Evolutionary conservation across 2,797 vertebrate species (phyloP), one percentile per base, ranked within the genome.

Genomic region (Falco rusticolus): DNA sequence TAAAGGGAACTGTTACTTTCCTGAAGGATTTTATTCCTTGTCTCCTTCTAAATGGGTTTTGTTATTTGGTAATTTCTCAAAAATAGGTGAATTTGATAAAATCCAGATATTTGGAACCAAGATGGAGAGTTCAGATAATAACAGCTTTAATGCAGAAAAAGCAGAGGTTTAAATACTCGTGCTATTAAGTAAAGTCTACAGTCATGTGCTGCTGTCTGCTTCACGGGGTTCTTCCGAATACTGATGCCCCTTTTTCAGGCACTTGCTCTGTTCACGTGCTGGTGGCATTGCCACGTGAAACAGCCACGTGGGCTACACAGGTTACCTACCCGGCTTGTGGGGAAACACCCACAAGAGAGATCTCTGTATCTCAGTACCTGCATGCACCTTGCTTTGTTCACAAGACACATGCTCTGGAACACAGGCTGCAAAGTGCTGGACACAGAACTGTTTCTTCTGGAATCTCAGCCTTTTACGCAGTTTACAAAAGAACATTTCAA

Each of bases 81-180:
- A 92, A 96, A 91, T 87, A 66, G 79, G 93, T 96, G 94, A 81
- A 86, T 91, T 92, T 97, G 95, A 96, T 87, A 95, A 96, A 94
- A 87, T 84, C 90, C 94, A 97, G 96, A 91, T 95, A 96, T 92
- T 92, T 96, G 90, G 92, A 96, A 95, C 88, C 15, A 87, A 89
- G 54, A 75, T 37, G 84, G 63, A 84, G 78, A 61, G 68, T 74
- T 92, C 89, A 83, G 78, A 93, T 94, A 92, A 75, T 77, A 92
- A 57, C 60, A 87, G 50, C 54, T 94, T 83, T 77, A 95, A 71
- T 93, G 90, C 81, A 87, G 68, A 50, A 83, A 89, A 94, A 89
- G 10, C 22, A 83, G 64, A 80, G 4, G 8, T 96, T 94, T 92
- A 77, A 94, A 70, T 84, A 56, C 66, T 79, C 80, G 28, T 43